phyloP scores from a whole-genome alignment of 2,888 invertebrate species.

The Calephelis perditalis region DNA sequence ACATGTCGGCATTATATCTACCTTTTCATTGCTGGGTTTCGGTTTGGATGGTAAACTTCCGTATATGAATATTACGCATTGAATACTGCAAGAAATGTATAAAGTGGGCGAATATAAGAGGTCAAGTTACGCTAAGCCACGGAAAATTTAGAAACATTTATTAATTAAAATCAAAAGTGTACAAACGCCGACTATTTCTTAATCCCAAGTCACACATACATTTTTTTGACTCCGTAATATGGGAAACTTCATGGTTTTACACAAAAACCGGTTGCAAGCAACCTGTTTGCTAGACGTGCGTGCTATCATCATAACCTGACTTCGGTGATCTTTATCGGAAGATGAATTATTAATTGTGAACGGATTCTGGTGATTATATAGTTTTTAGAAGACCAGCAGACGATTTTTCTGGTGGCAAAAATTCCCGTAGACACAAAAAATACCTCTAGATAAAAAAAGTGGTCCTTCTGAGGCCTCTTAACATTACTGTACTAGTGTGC shows the following conservation, averaged over 20 bases:
- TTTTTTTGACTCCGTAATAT: not conserved
- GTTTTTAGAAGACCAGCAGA: too few relatives aligned
- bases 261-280: conserved; percentile 4
- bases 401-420: too few relatives aligned
- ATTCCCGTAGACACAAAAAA: too few relatives aligned
- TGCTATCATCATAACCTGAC: not conserved
- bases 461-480: too few relatives aligned
- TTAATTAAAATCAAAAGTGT: not conserved
- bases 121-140: not conserved
- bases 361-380: not conserved
- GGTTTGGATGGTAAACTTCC: too few relatives aligned
- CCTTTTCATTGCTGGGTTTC: too few relatives aligned
- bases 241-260: conserved; percentile 9
- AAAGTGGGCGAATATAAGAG: not conserved
- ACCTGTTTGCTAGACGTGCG: not conserved
- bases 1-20: too few relatives aligned
- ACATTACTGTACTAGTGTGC: too few relatives aligned
- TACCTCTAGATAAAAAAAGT: too few relatives aligned
- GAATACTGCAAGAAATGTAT: too few relatives aligned
- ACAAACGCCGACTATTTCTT: not conserved
- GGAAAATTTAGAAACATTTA: not conserved
- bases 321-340: not conserved
- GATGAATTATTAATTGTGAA: conserved; percentile 3
- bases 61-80: too few relatives aligned
- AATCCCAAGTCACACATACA: not conserved